These are phyloP conservation scores for Ctenicera cuprea DNA, from an alignment of 2,888 invertebrate genomes.

Conservation along the genomic window DNA sequence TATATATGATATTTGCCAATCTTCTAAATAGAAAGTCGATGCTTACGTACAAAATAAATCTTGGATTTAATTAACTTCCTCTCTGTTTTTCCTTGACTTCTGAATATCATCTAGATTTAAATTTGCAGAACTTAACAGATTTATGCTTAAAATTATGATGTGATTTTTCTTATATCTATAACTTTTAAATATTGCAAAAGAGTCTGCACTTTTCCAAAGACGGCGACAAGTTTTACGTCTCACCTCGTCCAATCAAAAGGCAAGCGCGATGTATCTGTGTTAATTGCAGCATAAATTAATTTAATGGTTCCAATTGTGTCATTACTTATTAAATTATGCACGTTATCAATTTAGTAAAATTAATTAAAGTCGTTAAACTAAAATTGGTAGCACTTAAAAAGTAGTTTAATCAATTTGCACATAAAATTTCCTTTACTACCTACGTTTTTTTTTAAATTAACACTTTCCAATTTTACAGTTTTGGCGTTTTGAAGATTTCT, in stretches of 20 bases:
- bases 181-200: too few relatives aligned
- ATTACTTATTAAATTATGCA: constrained; percentile 26
- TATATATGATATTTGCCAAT: too few relatives aligned
- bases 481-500: not conserved
- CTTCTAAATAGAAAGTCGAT: too few relatives aligned
- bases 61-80: too few relatives aligned
- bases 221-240: constrained; percentile 2
- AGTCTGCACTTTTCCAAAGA: constrained; percentile 9
- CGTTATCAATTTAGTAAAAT: constrained; percentile 22
- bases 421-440: not conserved
- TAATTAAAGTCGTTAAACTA: constrained; percentile 20
- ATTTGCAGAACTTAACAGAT: too few relatives aligned
- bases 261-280: constrained; percentile 15
- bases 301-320: constrained; percentile 20
- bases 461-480: not conserved
- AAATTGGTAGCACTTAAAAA: too few relatives aligned
- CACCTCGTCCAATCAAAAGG: not conserved
- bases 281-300: constrained; percentile 29
- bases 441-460: not conserved
- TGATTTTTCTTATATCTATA: too few relatives aligned
- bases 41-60: too few relatives aligned
- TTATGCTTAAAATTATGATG: too few relatives aligned
- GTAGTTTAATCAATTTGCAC: not conserved
- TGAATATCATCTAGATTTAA: too few relatives aligned
- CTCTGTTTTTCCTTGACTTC: too few relatives aligned